Evolutionary conservation across 2,113 vertebrate genomes (phyloP), one percentile per base, ranked within the genome.

Genomic region (Phalacrocorax pelagicus): DNA sequence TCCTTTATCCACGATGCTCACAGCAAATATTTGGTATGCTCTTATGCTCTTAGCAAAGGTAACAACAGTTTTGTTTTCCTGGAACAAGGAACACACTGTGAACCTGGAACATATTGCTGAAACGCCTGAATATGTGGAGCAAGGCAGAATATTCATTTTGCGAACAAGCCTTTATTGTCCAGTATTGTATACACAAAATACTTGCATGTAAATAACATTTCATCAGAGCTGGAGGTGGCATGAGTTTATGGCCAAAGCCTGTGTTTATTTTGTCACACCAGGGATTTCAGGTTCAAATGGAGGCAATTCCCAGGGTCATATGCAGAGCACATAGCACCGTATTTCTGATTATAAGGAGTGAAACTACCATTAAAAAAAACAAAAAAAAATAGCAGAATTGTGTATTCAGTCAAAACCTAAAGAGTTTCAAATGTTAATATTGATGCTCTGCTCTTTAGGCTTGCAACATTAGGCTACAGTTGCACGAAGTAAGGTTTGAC

Each of bases 121-220:
- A 81, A 94, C 80, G 70, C 20, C 70, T 65, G 81, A 89, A 46
- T 54, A 73, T 32, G 71, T 58, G 40, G 20, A 85, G 44, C 61
- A 52, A 95, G 57, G 69, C 81, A 91, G 58, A 91, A 91, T 46
- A 84, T 57, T 52, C 34, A 49, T 91, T 91, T 91, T 75, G 36
- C 30, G 9, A 91, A 94, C 66, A 95, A 94, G 70, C 20, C 54
- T 97, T 97, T 96, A 97, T 97, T 97, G 77, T 96, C 70, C 20
- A 4, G 32, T 75, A 72, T n/a, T 61, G 23, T 87, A 85, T 51
- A 87, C 66, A 94, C 4, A 3, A 87, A 65, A 66, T 89, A 87
- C 81, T 67, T 87, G 78, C 52, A 69, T 42, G 49, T 47, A 85
- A 94, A 51, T 63, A 94, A 81, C 81, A 88, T 95, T 96, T 94